Evolutionary conservation across 2,113 vertebrate species (phyloP), one percentile per base, ranked within the genome.

Genomic region (Puntigrus tetrazona): DNA sequence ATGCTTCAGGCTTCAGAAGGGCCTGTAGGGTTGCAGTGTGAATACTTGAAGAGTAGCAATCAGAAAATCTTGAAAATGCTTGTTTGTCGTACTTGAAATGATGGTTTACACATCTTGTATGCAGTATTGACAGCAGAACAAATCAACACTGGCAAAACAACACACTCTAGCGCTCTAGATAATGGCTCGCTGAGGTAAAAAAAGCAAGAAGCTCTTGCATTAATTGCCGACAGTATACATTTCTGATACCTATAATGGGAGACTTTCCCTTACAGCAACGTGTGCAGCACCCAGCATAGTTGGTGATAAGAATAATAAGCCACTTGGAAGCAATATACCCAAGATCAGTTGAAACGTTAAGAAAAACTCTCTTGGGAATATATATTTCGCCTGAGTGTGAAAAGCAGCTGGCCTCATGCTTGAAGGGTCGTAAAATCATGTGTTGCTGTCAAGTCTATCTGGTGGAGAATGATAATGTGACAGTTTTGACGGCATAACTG

Each of bases 391-490:
- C 75, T 25, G n/a, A 0, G 16, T 4, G 22, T n/a, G 36, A 43
- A 61, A 27, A 43, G 34, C n/a, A 61, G 20, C 11, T 38, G 75
- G 7, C 75, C 22, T 25, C 38, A 59, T 25, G 52, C 31, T 25
- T 27, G 36, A 36, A 10, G 13, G 50, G 25, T 55, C 76, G 13
- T 77, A 61, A 45, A 70, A 76, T 87, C 20, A 29, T 16, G 59
- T 57, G 55, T 67, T 34, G 50, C 61, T 82, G 45, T 36, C 34
- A 57, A 75, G 29, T 70, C 59, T 69, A 65, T 55, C 50, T 77
- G 29, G 25, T 45, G 31, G 55, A n/a, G 69, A 83, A 72, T 78
- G 43, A 83, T 83, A 75, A 85, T 78, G 50, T 69, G 78, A 61
- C 77, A 81, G 70, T 25, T 70, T 45, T 13, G 52, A 45, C 1